Evolutionary conservation across 1,140 invertebrate species (phyloP).

Genomic region (Trachymyrmex septentrionalis): DNA sequence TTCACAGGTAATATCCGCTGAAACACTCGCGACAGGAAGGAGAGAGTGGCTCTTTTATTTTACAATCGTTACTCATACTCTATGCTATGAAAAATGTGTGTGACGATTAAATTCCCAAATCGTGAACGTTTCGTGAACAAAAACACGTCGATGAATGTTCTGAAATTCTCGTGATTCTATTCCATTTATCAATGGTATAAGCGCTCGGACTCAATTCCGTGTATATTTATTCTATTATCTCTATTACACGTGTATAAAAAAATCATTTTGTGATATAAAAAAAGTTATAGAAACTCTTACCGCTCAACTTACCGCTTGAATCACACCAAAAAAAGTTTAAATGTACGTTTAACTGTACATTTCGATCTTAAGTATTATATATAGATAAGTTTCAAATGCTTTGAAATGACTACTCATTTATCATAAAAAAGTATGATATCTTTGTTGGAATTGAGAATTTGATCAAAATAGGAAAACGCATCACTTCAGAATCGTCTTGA

Average conservation of each 20-base stretch:
- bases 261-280: slow-evolving; percentile 9
- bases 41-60: background rate
- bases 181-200: slow-evolving; percentile 4
- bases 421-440: background rate
- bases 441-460: background rate
- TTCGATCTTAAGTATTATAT: background rate
- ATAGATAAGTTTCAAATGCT: background rate
- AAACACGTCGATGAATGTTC: slow-evolving; percentile 19
- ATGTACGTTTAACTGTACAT: background rate
- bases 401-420: background rate
- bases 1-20: background rate
- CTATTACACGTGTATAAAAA: slow-evolving; percentile 14
- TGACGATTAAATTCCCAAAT: slow-evolving; percentile 38
- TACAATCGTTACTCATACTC: background rate
- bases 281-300: slow-evolving; percentile 9
- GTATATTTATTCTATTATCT: slow-evolving; percentile 33
- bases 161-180: slow-evolving; percentile 7
- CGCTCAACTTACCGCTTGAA: background rate
- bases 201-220: slow-evolving; percentile 16
- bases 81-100: background rate
- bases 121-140: slow-evolving; percentile 15
- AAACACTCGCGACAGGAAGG: background rate
- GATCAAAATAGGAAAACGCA: background rate
- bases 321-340: background rate
- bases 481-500: background rate